Base-by-base conservation (phyloP, 1,140 invertebrate species). In the Halesus radiatus region DNA sequence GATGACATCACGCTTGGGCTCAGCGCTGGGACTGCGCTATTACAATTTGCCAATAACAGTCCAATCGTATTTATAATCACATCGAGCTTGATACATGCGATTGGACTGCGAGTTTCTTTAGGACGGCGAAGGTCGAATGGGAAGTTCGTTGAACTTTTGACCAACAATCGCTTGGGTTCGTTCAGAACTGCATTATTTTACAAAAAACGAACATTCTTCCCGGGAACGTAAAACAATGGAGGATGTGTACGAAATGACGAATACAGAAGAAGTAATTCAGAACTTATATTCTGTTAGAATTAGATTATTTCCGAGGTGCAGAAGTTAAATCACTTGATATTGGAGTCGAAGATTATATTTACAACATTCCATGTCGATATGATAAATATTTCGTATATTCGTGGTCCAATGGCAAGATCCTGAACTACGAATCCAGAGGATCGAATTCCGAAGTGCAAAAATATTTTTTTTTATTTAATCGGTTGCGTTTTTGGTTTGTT, bases 91-190 rank as follows among this genome's bases (percentile, higher is more conserved):
- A 32, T 4, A 13, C 18, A n/a, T 29, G 3, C 64, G 64, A 29
- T 56, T 56, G 54, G n/a, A 56, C 58, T 60, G 20, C 13, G 20
- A 15, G 15, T 20, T 20, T 23, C 20, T 60, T 20, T 60, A 60
- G 58, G 58, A 18, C 58, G 64, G 13, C 29, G 64, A 68, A 68
- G 64, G 64, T 68, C 64, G 64, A 5, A 15, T 18, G 64, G 7
- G 16, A 18, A 68, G 64, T 26, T 68, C 64, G 18, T 32, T 68
- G 32, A 37, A 68, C 64, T 68, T 68, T 68, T 68, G 64, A 68
- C 64, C 64, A 68, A 37, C 29, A 60, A 56, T 60, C 56, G 56
- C 18, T 20, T 23, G 56, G 22, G 6, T 60, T 20, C 18, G 7
- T 60, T 60, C 18, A 16, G 56, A 60, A 23, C 56, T 60, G 56